phyloP scores from a whole-genome alignment of 2,797 vertebrate genomes.

The Echeneis naucrates region DNA sequence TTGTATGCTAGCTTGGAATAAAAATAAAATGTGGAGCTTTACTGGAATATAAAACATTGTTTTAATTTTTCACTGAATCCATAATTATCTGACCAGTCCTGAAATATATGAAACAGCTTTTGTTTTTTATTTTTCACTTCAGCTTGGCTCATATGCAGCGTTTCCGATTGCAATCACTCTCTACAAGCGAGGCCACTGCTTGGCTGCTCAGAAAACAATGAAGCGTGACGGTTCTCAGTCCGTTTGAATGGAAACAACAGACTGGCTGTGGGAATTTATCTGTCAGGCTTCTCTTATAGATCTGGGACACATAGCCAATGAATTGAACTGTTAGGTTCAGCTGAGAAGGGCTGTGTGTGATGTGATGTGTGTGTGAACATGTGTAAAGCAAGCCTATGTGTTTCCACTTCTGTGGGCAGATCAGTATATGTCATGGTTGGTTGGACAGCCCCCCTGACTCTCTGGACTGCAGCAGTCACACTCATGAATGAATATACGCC shows the following conservation, averaged over 20 bases:
- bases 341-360: constrained; percentile 10
- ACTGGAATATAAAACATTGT: neutral
- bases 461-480: constrained; percentile 20
- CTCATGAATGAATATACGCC: constrained; percentile 24
- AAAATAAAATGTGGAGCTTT: neutral
- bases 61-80: neutral
- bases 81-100: neutral
- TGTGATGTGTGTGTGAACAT: constrained; percentile 34
- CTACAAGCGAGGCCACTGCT: neutral
- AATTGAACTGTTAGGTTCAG: constrained; percentile 8
- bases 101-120: neutral
- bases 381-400: constrained; percentile 28
- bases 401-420: constrained; percentile 48
- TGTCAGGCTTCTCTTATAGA: constrained; percentile 8
- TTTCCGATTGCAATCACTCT: neutral
- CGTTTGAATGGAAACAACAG: constrained; percentile 26
- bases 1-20: too few relatives aligned
- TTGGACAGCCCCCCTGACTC: constrained; percentile 45
- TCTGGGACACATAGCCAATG: constrained; percentile 17
- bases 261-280: constrained; percentile 15
- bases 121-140: neutral
- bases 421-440: constrained; percentile 47
- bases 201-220: constrained; percentile 4
- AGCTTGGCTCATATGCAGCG: neutral
- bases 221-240: constrained; percentile 13